Conservation (phyloP, 2,888 invertebrate genomes). For the Acronicta leporina region DNA sequence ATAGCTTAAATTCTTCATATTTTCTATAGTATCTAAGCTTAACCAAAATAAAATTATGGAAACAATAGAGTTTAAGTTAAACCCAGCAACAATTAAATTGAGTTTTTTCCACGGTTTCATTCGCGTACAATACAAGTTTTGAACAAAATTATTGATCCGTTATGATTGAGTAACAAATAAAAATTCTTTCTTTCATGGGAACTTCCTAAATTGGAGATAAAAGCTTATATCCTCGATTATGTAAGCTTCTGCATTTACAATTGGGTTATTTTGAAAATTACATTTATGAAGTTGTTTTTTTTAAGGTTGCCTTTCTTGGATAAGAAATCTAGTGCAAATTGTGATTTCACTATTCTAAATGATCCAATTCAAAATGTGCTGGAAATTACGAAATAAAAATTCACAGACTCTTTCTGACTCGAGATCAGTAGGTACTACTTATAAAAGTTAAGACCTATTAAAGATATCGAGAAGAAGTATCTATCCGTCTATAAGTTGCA, state of each 20-base stretch:
- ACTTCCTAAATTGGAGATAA: slow-evolving; percentile 31
- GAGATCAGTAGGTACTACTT: no score
- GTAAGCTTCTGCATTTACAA: slow-evolving; percentile 25
- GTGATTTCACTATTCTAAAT: no score
- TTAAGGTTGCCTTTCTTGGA: no score
- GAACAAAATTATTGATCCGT: slow-evolving; percentile 57
- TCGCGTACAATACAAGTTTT: slow-evolving; percentile 52
- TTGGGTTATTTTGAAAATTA: not conserved
- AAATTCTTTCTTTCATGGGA: slow-evolving; percentile 49
- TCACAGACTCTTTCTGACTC: no score
- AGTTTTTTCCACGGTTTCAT: slow-evolving; percentile 58
- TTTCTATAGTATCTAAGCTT: not conserved
- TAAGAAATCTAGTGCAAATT: no score
- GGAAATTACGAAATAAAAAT: no score
- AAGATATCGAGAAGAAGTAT: no score
- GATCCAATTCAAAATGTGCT: no score
- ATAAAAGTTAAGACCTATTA: no score
- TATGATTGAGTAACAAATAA: slow-evolving; percentile 58
- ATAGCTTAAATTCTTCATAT: no score
- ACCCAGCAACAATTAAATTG: slow-evolving; percentile 48
- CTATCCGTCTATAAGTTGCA: no score
- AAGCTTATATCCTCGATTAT: slow-evolving; percentile 22
- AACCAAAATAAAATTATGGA: slow-evolving; percentile 6
- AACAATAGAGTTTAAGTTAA: slow-evolving; percentile 42
- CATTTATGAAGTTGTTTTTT: not conserved